Evolutionary conservation across 2,888 invertebrate species (phyloP).

Genomic region (Dicranocentrus wangi): DNA sequence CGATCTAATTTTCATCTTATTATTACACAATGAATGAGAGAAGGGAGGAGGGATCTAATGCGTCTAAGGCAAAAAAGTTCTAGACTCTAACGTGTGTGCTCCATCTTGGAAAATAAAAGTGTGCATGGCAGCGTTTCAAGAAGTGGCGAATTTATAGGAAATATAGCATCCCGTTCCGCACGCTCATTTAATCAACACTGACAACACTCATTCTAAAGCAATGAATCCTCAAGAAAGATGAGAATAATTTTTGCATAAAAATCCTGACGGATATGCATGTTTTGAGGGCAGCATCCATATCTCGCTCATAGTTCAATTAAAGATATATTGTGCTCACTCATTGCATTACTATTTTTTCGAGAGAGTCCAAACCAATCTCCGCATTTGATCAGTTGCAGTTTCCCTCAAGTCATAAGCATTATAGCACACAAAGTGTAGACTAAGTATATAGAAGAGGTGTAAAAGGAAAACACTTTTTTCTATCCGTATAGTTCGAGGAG

Average conservation of each 20-base stretch:
- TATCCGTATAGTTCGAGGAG: no score
- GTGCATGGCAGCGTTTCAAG: neutral
- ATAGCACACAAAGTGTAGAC: no score
- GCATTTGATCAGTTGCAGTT: constrained; percentile 27
- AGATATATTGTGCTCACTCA: neutral
- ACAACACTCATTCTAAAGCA: constrained; percentile 20
- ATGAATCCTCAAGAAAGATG: constrained; percentile 18
- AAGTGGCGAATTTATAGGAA: constrained; percentile 22
- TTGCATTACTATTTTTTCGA: no score
- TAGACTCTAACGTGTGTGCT: no score
- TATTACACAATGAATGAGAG: neutral
- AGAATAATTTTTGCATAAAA: constrained; percentile 11
- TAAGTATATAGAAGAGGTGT: no score
- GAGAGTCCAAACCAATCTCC: constrained; percentile 9
- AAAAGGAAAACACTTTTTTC: no score
- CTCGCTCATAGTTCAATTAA: neutral
- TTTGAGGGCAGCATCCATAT: neutral
- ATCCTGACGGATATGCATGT: constrained; percentile 18
- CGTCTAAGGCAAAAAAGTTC: no score
- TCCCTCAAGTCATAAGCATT: constrained; percentile 25
- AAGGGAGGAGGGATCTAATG: no score
- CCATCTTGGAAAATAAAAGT: neutral
- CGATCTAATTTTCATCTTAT: neutral
- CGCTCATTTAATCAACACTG: constrained; percentile 21
- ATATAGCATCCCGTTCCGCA: constrained; percentile 5